phyloP scores from a whole-genome alignment of 1,140 invertebrate genomes.

The Trichomalopsis sarcophagae region DNA sequence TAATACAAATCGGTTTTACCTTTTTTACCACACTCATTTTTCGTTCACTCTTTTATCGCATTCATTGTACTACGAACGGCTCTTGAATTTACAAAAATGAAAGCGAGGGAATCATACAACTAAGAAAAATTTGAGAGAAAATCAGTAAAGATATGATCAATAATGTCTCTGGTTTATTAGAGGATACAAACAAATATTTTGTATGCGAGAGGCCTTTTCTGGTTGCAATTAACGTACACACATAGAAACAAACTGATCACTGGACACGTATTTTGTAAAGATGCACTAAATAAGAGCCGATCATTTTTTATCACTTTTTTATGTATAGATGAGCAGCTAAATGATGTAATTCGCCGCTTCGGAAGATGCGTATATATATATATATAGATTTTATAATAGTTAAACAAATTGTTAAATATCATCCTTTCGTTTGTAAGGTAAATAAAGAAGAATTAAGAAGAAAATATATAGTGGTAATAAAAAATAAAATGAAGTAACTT shows the following conservation, averaged over 20 bases:
- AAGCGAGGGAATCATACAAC: not conserved
- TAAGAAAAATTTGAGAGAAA: not conserved
- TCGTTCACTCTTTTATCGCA: slow-evolving; percentile 33
- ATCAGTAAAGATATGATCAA: slow-evolving; percentile 4
- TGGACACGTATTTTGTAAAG: slow-evolving; percentile 34
- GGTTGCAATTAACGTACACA: slow-evolving; percentile 4
- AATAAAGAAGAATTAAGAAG: slow-evolving; percentile 1
- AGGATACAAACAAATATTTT: slow-evolving; percentile 31
- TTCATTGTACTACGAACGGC: slow-evolving; percentile 9
- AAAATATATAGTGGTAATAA: not conserved
- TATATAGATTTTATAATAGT: slow-evolving; percentile 38
- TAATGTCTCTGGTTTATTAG: not conserved
- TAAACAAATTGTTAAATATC: slow-evolving; percentile 40
- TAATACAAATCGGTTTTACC: slow-evolving; percentile 8
- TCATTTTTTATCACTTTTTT: slow-evolving; percentile 41
- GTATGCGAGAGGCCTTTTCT: slow-evolving; percentile 28
- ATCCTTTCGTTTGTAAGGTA: slow-evolving; percentile 26
- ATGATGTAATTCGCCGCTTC: slow-evolving; percentile 14
- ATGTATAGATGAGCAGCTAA: slow-evolving; percentile 38
- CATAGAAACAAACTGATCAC: slow-evolving; percentile 20
- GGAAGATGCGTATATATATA: slow-evolving; percentile 27
- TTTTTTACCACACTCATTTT: slow-evolving; percentile 33
- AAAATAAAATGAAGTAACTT: slow-evolving; percentile 1
- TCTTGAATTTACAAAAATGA: not conserved
- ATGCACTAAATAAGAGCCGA: slow-evolving; percentile 20